Evolutionary conservation across 2,888 invertebrate species (phyloP).

Genomic region (Hyposoter didymator): DNA sequence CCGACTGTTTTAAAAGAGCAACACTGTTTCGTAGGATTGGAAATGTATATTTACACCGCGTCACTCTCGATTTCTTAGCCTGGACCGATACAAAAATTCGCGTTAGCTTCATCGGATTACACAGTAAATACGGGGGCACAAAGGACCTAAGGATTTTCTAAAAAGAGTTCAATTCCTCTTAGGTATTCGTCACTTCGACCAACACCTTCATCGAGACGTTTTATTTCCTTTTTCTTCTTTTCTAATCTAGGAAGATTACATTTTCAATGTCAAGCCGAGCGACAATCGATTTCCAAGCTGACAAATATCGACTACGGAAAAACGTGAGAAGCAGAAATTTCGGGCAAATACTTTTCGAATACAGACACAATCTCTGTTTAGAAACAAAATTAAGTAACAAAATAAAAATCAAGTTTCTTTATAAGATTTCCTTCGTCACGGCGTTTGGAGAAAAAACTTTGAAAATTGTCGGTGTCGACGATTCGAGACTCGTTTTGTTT

Average conservation of each 20-base stretch:
- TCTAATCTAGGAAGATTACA: slow-evolving; percentile 43
- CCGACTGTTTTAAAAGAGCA: not conserved
- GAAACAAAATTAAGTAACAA: not conserved
- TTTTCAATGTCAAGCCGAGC: slow-evolving; percentile 41
- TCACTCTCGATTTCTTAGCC: slow-evolving; percentile 54
- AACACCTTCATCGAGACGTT: slow-evolving; percentile 12
- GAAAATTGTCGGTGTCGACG: not conserved
- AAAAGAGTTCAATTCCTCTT: slow-evolving; percentile 9
- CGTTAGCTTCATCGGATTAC: slow-evolving; percentile 35
- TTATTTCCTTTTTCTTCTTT: slow-evolving; percentile 11
- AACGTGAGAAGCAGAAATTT: slow-evolving; percentile 14
- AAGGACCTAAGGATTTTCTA: slow-evolving; percentile 15
- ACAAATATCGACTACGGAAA: slow-evolving; percentile 48
- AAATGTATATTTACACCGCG: slow-evolving; percentile 60
- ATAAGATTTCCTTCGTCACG: not conserved
- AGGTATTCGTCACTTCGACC: slow-evolving; percentile 34
- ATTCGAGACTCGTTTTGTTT: not conserved
- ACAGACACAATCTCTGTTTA: not conserved
- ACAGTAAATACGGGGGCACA: slow-evolving; percentile 27
- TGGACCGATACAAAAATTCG: slow-evolving; percentile 19
- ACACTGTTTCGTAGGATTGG: slow-evolving; percentile 11
- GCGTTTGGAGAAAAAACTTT: not conserved
- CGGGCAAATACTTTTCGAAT: slow-evolving; percentile 7
- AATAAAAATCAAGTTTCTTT: not conserved
- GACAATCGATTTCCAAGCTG: slow-evolving; percentile 51